Conservation (phyloP, 2,113 vertebrate species). For the Scomber scombrus region DNA sequence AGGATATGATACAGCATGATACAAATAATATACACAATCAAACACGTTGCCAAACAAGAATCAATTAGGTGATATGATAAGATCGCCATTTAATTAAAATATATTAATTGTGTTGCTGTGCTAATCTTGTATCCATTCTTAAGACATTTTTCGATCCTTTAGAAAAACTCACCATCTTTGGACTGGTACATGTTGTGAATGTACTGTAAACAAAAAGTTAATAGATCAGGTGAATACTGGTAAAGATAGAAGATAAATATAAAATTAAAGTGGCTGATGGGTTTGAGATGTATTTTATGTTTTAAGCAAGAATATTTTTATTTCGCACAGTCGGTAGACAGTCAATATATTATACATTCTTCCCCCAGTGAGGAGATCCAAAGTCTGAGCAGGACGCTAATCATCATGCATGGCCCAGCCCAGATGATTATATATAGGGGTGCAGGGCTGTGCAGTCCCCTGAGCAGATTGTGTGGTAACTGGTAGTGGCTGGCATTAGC, state of each 20-base stretch:
- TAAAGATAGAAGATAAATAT: background rate
- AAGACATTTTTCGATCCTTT: background rate
- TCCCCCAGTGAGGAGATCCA: conserved; percentile 9
- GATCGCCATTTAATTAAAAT: conserved; percentile 7
- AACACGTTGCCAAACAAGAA: conserved; percentile 39
- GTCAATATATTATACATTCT: background rate
- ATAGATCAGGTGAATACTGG: background rate
- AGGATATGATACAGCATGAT: conserved; percentile 10
- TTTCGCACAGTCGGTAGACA: background rate
- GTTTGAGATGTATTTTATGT: background rate
- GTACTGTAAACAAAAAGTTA: background rate
- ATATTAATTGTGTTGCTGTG: background rate
- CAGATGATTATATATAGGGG: conserved; percentile 51
- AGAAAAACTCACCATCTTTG: background rate
- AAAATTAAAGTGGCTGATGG: background rate
- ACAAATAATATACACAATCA: conserved; percentile 34
- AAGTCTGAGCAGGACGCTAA: conserved; percentile 34
- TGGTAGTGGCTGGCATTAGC: conserved; percentile 80
- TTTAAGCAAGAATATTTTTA: background rate
- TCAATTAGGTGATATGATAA: conserved; percentile 25
- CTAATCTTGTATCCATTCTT: background rate
- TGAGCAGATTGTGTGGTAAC: conserved; percentile 82
- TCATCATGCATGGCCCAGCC: conserved; percentile 49
- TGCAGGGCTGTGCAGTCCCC: conserved; percentile 65
- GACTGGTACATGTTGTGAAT: background rate